These are phyloP conservation scores for Valencia hispanica DNA, from an alignment of 2,797 vertebrate genomes.

Conservation along the genomic window DNA sequence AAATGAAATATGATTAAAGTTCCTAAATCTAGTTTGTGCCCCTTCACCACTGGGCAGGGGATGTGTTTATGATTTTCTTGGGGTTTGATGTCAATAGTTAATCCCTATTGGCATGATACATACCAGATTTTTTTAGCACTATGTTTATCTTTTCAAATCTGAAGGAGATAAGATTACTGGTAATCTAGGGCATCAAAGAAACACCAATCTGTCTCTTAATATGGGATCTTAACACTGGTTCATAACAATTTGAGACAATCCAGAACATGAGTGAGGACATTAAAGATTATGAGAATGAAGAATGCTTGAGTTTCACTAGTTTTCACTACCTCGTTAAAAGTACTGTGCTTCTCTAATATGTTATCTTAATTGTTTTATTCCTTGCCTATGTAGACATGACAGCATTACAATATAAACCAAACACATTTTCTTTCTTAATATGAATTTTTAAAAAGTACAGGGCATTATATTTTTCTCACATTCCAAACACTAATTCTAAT, in stretches of 20 bases:
- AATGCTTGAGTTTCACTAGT: slow-evolving; percentile 37
- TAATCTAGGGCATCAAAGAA: slow-evolving; percentile 78
- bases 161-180: slow-evolving; percentile 66
- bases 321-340: slow-evolving; percentile 40
- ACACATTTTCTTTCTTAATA: background rate
- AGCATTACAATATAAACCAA: background rate
- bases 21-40: background rate
- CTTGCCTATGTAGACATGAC: background rate
- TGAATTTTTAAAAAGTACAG: background rate
- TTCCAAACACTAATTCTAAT: background rate
- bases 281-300: slow-evolving; percentile 34
- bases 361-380: background rate
- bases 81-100: slow-evolving; percentile 13
- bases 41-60: background rate
- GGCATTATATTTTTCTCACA: background rate
- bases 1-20: slow-evolving; percentile 15
- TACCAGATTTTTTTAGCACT: slow-evolving; percentile 58
- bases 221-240: slow-evolving; percentile 81
- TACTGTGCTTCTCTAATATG: background rate
- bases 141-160: slow-evolving; percentile 66
- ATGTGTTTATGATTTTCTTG: slow-evolving; percentile 33
- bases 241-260: slow-evolving; percentile 71
- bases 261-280: slow-evolving; percentile 59
- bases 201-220: slow-evolving; percentile 76
- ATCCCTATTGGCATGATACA: slow-evolving; percentile 64